These are phyloP conservation scores for Donacobius atricapilla DNA, from an alignment of 2,113 vertebrate genomes.

Conservation along the genomic window DNA sequence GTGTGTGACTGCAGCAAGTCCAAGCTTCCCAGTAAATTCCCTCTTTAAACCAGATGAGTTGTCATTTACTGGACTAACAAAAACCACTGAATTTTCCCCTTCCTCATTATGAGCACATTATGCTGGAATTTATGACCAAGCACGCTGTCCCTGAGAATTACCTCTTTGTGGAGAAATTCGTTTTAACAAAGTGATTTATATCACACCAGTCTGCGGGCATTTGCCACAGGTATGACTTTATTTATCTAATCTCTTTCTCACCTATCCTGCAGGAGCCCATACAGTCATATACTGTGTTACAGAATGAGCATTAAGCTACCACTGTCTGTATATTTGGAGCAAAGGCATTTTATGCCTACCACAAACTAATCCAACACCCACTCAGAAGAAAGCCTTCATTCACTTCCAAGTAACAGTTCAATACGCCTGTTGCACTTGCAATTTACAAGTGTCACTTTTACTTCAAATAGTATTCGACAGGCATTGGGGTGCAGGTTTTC, in stretches of 20 bases:
- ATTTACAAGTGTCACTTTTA: neutral
- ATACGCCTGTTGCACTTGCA: neutral
- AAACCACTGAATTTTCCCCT: neutral
- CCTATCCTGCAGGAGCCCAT: neutral
- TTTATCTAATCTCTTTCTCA: neutral
- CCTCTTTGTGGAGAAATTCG: neutral
- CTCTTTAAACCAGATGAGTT: neutral
- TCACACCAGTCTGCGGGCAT: neutral
- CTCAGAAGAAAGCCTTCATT: neutral
- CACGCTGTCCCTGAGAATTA: neutral
- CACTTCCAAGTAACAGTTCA: neutral
- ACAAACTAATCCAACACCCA: neutral
- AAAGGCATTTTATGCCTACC: neutral
- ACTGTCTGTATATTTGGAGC: neutral
- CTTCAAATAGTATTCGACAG: neutral
- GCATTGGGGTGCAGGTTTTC: neutral
- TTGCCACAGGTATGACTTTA: neutral
- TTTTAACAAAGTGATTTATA: neutral
- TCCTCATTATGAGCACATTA: neutral
- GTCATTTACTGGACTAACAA: neutral
- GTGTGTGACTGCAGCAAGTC: neutral
- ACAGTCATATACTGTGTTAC: neutral
- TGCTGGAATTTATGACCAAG: neutral
- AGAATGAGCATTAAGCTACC: neutral
- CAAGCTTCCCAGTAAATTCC: neutral